Evolutionary conservation across 2,888 invertebrate genomes (phyloP).

Genomic region (Lumbricus terrestris): DNA sequence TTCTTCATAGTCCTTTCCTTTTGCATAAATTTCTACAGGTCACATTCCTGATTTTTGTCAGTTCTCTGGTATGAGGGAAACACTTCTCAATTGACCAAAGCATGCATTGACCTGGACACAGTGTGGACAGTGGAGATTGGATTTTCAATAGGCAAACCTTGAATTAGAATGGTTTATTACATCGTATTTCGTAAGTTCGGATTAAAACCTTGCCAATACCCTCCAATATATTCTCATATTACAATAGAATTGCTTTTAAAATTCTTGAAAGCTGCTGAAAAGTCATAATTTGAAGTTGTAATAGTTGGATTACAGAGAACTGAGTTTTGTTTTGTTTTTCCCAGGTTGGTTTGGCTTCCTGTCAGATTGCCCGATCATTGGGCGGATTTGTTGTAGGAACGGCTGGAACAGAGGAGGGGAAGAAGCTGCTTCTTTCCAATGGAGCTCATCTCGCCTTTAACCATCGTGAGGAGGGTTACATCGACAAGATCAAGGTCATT

Average conservation of each 20-base stretch:
- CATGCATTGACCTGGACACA: too few relatives aligned
- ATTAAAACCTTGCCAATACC: not conserved
- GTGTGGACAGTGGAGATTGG: too few relatives aligned
- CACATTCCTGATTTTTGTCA: not conserved
- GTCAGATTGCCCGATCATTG: slow-evolving; percentile 61
- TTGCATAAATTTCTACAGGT: not conserved
- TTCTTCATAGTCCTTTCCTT: not conserved
- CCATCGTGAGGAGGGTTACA: slow-evolving; percentile 61
- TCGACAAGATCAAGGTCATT: slow-evolving; percentile 55
- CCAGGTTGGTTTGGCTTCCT: slow-evolving; percentile 57
- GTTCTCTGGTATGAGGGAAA: not conserved
- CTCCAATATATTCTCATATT: not conserved
- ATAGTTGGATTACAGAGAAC: not conserved
- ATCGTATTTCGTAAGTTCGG: not conserved
- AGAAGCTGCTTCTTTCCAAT: slow-evolving; percentile 57
- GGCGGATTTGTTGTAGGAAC: slow-evolving; percentile 62
- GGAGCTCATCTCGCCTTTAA: slow-evolving; percentile 63
- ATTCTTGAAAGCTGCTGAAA: not conserved
- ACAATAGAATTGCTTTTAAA: not conserved
- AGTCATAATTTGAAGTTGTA: too few relatives aligned
- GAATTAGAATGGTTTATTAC: not conserved
- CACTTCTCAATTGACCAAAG: too few relatives aligned
- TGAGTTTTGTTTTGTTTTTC: slow-evolving; percentile 3
- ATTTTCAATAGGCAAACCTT: too few relatives aligned
- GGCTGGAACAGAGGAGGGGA: slow-evolving; percentile 61